phyloP scores from a whole-genome alignment of 2,113 vertebrate genomes.

The Heterotis niloticus region DNA sequence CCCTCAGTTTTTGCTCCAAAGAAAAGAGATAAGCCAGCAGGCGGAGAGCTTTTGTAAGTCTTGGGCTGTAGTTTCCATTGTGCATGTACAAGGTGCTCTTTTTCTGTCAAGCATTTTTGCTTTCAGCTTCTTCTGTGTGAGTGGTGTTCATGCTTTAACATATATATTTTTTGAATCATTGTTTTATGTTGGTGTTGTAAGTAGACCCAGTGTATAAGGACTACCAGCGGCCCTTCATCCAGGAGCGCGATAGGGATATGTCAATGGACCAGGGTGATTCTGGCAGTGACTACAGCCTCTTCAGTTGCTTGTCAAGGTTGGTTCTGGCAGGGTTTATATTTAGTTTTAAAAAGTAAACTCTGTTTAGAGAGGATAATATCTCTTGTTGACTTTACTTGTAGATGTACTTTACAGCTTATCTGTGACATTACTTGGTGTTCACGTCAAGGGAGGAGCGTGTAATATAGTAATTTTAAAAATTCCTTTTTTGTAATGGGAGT shows the following conservation, averaged over 20 bases:
- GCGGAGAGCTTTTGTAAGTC: constrained; percentile 74
- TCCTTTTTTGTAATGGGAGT: no score
- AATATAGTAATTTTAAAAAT: no score
- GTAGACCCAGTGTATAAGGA: constrained; percentile 63
- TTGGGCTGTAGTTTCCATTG: neutral
- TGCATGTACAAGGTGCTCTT: neutral
- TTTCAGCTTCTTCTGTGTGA: neutral
- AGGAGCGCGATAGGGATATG: constrained; percentile 62
- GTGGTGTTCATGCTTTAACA: neutral
- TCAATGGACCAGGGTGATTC: constrained; percentile 40
- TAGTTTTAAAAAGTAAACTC: no score
- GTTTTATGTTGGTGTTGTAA: neutral
- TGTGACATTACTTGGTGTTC: neutral
- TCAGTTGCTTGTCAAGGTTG: constrained; percentile 81
- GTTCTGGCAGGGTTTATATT: constrained; percentile 3
- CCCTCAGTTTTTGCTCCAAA: constrained; percentile 71
- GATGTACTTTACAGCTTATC: no score
- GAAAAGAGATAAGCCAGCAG: constrained; percentile 61
- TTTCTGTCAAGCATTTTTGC: neutral
- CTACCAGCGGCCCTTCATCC: constrained; percentile 57
- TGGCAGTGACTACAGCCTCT: constrained; percentile 72
- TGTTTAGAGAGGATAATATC: no score
- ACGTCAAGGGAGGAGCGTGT: neutral
- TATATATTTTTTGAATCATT: neutral
- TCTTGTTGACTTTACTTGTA: neutral